Evolutionary conservation across 1,140 invertebrate species (phyloP), one percentile per base, ranked within the genome.

Genomic region (Brachionus calyciflorus): DNA sequence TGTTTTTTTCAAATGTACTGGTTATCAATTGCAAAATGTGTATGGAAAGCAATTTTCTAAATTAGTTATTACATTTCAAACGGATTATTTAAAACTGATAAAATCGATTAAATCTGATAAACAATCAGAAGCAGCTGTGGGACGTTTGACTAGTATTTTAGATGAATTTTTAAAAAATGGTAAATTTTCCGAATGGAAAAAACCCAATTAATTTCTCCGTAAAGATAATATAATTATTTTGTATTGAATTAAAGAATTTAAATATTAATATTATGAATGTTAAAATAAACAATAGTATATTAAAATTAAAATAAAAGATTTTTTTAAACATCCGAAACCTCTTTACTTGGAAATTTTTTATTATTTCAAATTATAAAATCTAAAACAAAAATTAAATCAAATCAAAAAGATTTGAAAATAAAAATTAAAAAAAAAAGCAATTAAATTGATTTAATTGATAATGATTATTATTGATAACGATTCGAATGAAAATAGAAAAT

Each of bases 1-100:
- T 82, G 89, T 91, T 78, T 90, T 94, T 82, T 86, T 94, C 3
- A 89, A 91, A 81, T 90, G 91, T 0, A 87, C 63, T 41, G 57
- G 76, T n/a, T 51, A 51, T 24, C n/a, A 17, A 21, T 12, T 73
- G 10, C 69, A 73, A 17, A 49, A 73, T 51, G 7, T 55, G 9
- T 73, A 73, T 41, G 69, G 69, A 24, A 55, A 51, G 26, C 69
- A 73, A 73, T 73, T 73, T 51, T 10, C 37, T 12, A 73, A 73
- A 51, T 10, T 73, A 9, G 33, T 51, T n/a, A 37, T 14, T 17
- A 12, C 28, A 4, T 73, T n/a, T 33, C 21, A 9, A 33, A 73
- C 17, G 33, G 46, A 73, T 49, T 73, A 51, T 73, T 51, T 73
- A n/a, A 55, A 49, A 26, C n/a, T 73, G 21, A 73, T 73, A n/a